A percentile compares a stretch with the other conserved stretches of the same genome.
phyloP scores from a whole-genome alignment of 2,797 vertebrate species.

The Gymnoscopelus microlampas region DNA sequence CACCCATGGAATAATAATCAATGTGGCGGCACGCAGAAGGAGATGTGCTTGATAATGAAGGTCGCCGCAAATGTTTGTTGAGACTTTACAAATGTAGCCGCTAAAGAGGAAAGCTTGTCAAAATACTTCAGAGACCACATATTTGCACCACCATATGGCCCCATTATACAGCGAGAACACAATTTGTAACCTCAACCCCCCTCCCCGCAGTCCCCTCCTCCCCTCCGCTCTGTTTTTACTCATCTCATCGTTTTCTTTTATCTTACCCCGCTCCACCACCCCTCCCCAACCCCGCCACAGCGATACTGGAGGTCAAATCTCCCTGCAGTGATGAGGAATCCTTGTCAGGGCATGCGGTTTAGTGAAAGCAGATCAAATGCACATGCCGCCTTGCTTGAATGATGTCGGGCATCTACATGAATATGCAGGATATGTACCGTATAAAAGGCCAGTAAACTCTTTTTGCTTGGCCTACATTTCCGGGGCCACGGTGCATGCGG shows the following conservation, averaged over 20 bases:
- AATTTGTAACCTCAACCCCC: conserved; percentile 61
- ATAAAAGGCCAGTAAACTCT: conserved; percentile 60
- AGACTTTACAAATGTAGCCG: conserved; percentile 74
- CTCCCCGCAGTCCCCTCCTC: conserved; percentile 34
- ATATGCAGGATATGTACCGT: conserved; percentile 56
- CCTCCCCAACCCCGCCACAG: conserved; percentile 45
- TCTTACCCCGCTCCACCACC: conserved; percentile 33
- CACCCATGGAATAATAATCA: conserved; percentile 56
- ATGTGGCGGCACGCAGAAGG: conserved; percentile 39
- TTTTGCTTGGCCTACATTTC: conserved; percentile 68
- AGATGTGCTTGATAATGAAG: conserved; percentile 68
- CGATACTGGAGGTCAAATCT: conserved; percentile 77
- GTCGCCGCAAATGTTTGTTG: conserved; percentile 74
- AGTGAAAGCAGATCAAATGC: conserved; percentile 75
- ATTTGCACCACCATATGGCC: conserved; percentile 80
- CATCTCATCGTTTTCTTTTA: conserved; percentile 77
- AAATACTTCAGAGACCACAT: conserved; percentile 75
- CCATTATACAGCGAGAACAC: conserved; percentile 70
- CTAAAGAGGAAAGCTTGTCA: conserved; percentile 78
- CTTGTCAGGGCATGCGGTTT: conserved; percentile 68
- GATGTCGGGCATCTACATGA: conserved; percentile 65
- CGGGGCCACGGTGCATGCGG: conserved; percentile 42
- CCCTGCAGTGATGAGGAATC: conserved; percentile 68
- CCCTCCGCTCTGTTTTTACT: conserved; percentile 43
- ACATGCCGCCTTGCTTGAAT: conserved; percentile 62